Evolutionary conservation across 1,140 invertebrate species (phyloP).

Genomic region (Megalopta genalis): DNA sequence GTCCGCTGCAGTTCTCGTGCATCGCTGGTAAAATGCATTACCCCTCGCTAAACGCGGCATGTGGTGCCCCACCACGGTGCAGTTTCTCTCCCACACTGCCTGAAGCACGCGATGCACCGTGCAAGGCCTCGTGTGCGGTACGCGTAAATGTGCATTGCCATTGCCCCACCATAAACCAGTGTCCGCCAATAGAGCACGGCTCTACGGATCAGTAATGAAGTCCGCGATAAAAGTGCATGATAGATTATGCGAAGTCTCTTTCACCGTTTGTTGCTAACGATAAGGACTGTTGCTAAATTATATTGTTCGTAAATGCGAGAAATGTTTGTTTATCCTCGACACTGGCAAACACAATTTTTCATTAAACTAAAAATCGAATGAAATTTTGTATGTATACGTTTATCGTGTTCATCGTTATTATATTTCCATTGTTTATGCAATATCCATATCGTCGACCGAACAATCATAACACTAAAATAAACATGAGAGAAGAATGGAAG

Average conservation of each 20-base stretch:
- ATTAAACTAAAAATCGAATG: no score
- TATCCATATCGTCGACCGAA: no score
- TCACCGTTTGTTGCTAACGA: neutral
- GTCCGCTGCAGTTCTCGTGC: conserved; percentile 66
- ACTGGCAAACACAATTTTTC: no score
- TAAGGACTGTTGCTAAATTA: no score
- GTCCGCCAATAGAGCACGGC: conserved; percentile 46
- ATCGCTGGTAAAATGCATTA: conserved; percentile 45
- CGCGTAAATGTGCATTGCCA: conserved; percentile 73
- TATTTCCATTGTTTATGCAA: no score
- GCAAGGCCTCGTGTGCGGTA: conserved; percentile 57
- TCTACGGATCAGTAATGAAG: conserved; percentile 33
- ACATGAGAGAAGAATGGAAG: no score
- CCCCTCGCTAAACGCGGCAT: conserved; percentile 24
- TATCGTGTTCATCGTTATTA: no score
- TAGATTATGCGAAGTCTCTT: neutral
- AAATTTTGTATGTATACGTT: no score
- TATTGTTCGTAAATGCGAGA: no score
- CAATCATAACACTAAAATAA: no score
- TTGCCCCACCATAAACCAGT: conserved; percentile 46
- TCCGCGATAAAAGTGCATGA: neutral
- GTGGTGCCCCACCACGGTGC: conserved; percentile 37
- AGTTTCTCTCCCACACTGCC: conserved; percentile 51
- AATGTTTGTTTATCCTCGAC: no score
- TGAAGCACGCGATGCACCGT: conserved; percentile 43